Evolutionary conservation across 2,888 invertebrate species (phyloP).

Genomic region (Gandaritis pyraliata): DNA sequence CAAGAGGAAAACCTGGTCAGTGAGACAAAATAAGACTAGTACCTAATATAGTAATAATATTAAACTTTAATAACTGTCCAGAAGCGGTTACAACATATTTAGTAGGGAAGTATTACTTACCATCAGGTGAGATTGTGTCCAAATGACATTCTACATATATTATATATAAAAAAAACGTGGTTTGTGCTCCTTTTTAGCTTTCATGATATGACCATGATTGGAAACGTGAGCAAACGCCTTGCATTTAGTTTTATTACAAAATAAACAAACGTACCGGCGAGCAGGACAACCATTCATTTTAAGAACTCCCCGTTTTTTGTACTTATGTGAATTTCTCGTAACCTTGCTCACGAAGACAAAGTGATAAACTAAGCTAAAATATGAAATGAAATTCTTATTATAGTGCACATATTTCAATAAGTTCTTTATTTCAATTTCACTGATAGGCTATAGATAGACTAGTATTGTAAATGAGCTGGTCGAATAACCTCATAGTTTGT

Average conservation of each 20-base stretch:
- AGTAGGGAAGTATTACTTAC: slow-evolving; percentile 16
- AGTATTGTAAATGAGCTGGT: too few species aligned
- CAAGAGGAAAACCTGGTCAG: too few species aligned
- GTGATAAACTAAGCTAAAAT: slow-evolving; percentile 16
- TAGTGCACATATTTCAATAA: too few species aligned
- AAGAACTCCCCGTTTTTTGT: not conserved
- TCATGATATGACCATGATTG: slow-evolving; percentile 5
- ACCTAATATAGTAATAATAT: not conserved
- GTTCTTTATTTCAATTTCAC: too few species aligned
- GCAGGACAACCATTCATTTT: not conserved
- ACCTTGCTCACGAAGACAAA: not conserved
- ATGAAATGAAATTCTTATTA: too few species aligned
- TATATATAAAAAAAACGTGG: too few species aligned
- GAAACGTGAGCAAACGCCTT: slow-evolving; percentile 21
- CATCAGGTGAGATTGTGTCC: too few species aligned
- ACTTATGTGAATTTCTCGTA: slow-evolving; percentile 1
- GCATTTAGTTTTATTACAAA: slow-evolving; percentile 16
- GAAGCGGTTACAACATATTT: slow-evolving; percentile 5
- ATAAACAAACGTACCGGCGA: slow-evolving; percentile 4
- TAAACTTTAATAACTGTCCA: slow-evolving; percentile 6
- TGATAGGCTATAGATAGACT: too few species aligned
- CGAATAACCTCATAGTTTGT: too few species aligned
- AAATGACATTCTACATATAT: too few species aligned
- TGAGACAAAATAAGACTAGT: not conserved
- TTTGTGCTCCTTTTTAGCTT: slow-evolving; percentile 12